Base-by-base conservation (phyloP, 2,113 vertebrate species). In the Syngnathus typhle region DNA sequence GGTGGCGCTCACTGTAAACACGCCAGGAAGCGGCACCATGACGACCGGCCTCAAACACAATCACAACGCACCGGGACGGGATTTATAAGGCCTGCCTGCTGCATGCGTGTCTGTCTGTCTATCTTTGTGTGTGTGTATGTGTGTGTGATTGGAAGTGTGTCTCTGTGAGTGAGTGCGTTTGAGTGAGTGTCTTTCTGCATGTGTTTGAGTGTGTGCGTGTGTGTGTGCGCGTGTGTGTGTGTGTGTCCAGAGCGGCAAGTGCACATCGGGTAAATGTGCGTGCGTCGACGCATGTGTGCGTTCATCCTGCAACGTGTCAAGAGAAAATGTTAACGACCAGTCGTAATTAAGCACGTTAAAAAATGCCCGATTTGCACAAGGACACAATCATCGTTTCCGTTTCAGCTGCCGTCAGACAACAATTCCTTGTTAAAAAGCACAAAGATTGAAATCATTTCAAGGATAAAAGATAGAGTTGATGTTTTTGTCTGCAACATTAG, bases 1-100 rank as follows among this genome's bases (percentile, higher is more conserved):
- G 89, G 90, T 74, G 78, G 83, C 89, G 85, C 86, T 77, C 84
- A 83, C 82, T 92, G 80, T 92, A 92, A 92, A 91, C 91, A 91
- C 82, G 84, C 84, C 79, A 90, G 89, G 87, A 92, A 91, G 81
- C 88, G 86, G 89, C 85, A 47, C 91, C 90, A 93, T 92, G 89
- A 89, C 81, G 84, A 93, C 88, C 37, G 69, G 49, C 78, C 86
- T 91, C 88, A 93, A 92, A 93, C 90, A 93, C 81, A 91, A 91
- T 90, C 91, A 93, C 90, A 92, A 82, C 82, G 89, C 86, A 32
- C 55, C 5, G 68, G 85, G 71, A 81, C 74, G 77, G 86, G 89
- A 90, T 92, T 93, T 91, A 92, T 89, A 92, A 88, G 87, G 83
- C 23, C 78, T 80, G 79, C 77, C 75, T 81, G 76, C 72, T 73